A percentile compares a stretch with the other conserved stretches of the same genome.
These are phyloP conservation scores for Pluvialis apricaria DNA, from an alignment of 2,113 vertebrate species.

Conservation along the genomic window DNA sequence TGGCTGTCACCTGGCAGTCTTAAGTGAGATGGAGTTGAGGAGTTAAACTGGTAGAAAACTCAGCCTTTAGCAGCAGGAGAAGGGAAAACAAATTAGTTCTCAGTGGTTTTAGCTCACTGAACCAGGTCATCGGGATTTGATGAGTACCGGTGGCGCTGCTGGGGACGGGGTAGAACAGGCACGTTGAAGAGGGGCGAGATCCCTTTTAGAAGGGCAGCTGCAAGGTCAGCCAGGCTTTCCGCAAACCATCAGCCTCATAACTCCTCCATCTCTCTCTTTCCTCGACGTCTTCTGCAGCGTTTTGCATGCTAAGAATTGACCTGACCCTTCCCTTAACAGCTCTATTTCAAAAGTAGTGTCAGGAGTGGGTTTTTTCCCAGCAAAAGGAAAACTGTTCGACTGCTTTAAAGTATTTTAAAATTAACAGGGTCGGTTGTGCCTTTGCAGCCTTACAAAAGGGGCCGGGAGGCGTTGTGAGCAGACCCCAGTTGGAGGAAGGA, in stretches of 20 bases:
- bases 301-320: not conserved
- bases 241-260: too few relatives aligned
- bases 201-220: not conserved
- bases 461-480: accelerated
- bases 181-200: not conserved
- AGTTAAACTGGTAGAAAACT: not conserved
- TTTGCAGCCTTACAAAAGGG: not conserved
- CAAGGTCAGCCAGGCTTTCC: not conserved
- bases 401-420: not conserved
- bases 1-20: not conserved
- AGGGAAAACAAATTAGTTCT: not conserved
- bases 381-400: not conserved
- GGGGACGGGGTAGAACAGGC: not conserved
- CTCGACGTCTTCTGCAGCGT: not conserved
- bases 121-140: not conserved
- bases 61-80: not conserved
- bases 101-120: not conserved
- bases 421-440: not conserved
- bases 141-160: not conserved
- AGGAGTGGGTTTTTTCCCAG: not conserved
- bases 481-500: not conserved
- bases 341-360: not conserved
- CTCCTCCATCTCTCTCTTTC: not conserved
- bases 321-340: not conserved
- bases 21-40: not conserved